Base-by-base conservation (phyloP, 2,113 vertebrate genomes). In the Micronycteris hirsuta region DNA sequence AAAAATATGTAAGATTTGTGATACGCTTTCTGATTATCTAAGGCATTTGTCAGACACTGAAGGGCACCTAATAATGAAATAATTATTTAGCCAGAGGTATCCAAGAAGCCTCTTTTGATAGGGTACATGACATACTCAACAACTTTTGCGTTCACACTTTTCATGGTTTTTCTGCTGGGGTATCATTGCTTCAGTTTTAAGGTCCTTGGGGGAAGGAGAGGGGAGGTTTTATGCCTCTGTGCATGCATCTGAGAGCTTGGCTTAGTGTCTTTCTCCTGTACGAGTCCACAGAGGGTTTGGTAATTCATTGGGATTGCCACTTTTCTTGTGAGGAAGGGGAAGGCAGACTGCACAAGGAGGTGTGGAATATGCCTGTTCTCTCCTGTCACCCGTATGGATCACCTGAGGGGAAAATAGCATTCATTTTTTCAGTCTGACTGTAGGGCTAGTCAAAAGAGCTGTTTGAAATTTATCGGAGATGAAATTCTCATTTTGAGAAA, bases 401-500 rank as follows among this genome's bases (percentile, higher is more conserved):
- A 83, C 86, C 85, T 93, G 38, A 74, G 24, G 73, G 38, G 38
- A 63, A 88, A 78, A 83, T 54, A 84, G 38, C 41, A 61, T 74
- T 67, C 68, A 86, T 93, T 89, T 71, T 58, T 74, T 68, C 68
- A 71, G 43, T 54, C 68, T 58, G 89, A 73, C 92, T 84, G 47
- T 85, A 68, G 4, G 56, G 43, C 68, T 89, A 36, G 65, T 92
- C 56, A 89, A 36, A 81, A 95, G 61, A 76, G 20, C 49, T 63
- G 19, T 84, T 87, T 93, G 86, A 87, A 89, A 88, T 93, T 90
- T 86, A 81, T 96, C 14, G 1, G 84, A 88, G 61, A 65, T 65
- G 71, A 76, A 92, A 67, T 81, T 84, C 91, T 96, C 52, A 85
- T 77, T 93, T 91, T 85, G 56, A 58, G 8, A 86, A 67, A 94